A percentile compares a stretch with the other conserved stretches of the same genome.
Conservation (phyloP, 2,888 invertebrate genomes). For the Azorinus chamasolen region DNA sequence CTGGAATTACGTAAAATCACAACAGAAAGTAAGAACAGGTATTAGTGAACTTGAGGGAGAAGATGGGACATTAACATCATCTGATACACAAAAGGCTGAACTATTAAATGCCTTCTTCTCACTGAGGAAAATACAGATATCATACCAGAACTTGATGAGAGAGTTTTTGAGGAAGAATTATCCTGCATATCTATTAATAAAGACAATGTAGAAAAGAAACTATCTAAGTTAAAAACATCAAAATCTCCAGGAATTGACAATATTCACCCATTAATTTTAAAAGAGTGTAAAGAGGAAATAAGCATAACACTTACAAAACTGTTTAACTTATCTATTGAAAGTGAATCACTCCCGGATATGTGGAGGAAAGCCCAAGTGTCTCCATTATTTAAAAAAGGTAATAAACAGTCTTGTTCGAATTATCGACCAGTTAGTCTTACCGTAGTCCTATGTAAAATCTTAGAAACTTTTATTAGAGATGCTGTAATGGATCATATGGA, state of each 20-base stretch:
- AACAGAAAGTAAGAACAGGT: conserved; percentile 9
- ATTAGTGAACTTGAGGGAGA: conserved; percentile 8
- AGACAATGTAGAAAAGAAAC: conserved; percentile 1
- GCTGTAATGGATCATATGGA: conserved; percentile 21
- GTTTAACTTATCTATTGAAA: not conserved
- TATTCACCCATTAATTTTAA: conserved; percentile 2
- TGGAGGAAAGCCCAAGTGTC: conserved; percentile 9
- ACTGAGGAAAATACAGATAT: not conserved
- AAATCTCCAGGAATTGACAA: conserved; percentile 9
- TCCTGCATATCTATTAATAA: not conserved
- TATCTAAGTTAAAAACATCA: conserved; percentile 2
- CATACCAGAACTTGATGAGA: conserved; percentile 12
- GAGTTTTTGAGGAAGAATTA: conserved; percentile 7
- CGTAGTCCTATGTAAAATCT: conserved; percentile 24
- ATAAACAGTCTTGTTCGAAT: not conserved
- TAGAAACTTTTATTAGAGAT: conserved; percentile 27
- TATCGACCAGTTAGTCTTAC: conserved; percentile 35
- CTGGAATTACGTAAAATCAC: conserved; percentile 16
- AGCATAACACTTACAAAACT: not conserved
- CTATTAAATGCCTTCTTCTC: conserved; percentile 17
- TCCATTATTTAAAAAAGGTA: not conserved
- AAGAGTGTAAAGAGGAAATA: not conserved
- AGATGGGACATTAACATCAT: conserved; percentile 1
- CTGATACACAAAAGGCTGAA: conserved; percentile 15
- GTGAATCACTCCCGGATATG: not conserved